These are phyloP conservation scores for Microchirus variegatus DNA, from an alignment of 2,797 vertebrate genomes.

Conservation along the genomic window DNA sequence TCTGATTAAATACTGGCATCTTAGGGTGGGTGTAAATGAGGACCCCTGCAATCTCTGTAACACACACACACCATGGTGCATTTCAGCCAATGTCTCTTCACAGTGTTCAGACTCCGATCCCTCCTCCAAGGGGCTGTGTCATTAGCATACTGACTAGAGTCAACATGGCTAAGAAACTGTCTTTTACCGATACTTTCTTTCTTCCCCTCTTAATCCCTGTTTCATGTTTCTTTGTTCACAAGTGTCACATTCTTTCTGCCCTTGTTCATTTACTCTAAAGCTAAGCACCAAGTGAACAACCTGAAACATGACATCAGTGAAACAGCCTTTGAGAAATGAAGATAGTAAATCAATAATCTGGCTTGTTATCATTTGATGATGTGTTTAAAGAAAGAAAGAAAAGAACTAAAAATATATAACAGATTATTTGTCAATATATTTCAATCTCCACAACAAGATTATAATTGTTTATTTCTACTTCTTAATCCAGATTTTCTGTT, in stretches of 20 bases:
- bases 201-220: background rate
- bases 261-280: background rate
- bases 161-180: slow-evolving; percentile 5
- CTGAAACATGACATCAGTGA: background rate
- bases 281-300: background rate
- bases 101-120: background rate
- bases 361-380: too few species aligned
- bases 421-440: too few species aligned
- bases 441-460: too few species aligned
- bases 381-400: too few species aligned
- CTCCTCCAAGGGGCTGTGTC: background rate
- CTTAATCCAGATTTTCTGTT: too few species aligned
- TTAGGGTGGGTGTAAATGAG: slow-evolving; percentile 30
- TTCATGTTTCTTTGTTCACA: background rate
- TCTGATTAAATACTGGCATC: slow-evolving; percentile 25
- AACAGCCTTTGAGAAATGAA: background rate
- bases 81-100: slow-evolving; percentile 57
- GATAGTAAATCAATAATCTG: background rate
- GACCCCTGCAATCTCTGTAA: slow-evolving; percentile 21
- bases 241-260: background rate
- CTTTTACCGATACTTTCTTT: background rate
- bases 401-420: too few species aligned
- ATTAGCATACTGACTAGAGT: slow-evolving; percentile 29
- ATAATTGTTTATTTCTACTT: too few species aligned
- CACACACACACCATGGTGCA: slow-evolving; percentile 41